Conservation (phyloP, 2,113 vertebrate species). For the Tetrao urogallus region DNA sequence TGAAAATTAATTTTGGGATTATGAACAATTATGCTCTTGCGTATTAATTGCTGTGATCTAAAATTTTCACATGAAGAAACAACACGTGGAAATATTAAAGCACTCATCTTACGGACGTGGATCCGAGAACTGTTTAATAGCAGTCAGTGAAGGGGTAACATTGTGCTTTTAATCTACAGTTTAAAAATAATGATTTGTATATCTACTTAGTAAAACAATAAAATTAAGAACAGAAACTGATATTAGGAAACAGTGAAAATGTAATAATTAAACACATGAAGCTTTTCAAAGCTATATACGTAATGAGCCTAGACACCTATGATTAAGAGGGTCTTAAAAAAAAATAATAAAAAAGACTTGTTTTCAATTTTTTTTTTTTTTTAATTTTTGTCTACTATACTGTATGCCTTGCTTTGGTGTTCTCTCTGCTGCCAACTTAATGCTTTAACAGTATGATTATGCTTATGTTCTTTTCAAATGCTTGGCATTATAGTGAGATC, state of each 20-base stretch:
- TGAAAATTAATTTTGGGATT: conserved; percentile 51
- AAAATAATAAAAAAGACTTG: conserved; percentile 53
- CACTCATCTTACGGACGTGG: conserved; percentile 74
- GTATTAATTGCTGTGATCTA: conserved; percentile 44
- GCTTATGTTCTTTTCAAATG: conserved; percentile 92
- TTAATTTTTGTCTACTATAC: conserved; percentile 74
- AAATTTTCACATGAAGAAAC: conserved; percentile 73
- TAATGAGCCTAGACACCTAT: conserved; percentile 79
- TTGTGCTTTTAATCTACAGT: conserved; percentile 80
- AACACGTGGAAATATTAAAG: conserved; percentile 76
- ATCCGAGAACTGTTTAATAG: conserved; percentile 82
- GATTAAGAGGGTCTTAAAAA: conserved; percentile 75
- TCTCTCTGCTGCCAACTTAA: conserved; percentile 76
- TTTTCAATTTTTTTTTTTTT: conserved; percentile 50
- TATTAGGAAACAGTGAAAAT: conserved; percentile 82
- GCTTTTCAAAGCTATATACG: conserved; percentile 78
- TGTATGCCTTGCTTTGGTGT: conserved; percentile 83
- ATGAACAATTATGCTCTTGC: conserved; percentile 27
- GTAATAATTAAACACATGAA: conserved; percentile 78
- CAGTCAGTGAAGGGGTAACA: conserved; percentile 78
- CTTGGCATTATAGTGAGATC: conserved; percentile 96
- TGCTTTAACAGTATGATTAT: conserved; percentile 69
- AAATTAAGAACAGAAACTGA: conserved; percentile 79
- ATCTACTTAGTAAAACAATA: conserved; percentile 78
- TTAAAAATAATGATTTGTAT: conserved; percentile 81